These are phyloP conservation scores for Corynorhinus townsendii DNA, from an alignment of 2,113 vertebrate species.

Conservation along the genomic window DNA sequence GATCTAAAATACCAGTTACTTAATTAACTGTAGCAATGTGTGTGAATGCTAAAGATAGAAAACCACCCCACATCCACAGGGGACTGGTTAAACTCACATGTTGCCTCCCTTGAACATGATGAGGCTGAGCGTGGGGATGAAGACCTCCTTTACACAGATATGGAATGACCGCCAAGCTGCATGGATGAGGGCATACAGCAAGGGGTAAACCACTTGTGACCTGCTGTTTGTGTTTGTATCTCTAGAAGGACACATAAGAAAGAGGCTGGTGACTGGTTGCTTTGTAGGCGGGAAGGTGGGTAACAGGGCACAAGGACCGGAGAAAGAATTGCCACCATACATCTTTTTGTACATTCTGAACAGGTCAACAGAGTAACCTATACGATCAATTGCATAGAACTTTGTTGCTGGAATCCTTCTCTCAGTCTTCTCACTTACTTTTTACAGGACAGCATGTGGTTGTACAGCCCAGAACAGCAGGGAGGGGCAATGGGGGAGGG, in stretches of 20 bases:
- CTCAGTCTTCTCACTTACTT: background rate
- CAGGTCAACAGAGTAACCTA: background rate
- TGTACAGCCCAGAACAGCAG: background rate
- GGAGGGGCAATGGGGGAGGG: background rate
- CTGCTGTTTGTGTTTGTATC: background rate
- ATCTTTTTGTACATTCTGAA: background rate
- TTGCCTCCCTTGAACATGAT: fast-evolving
- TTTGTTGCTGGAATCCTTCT: background rate
- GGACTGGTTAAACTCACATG: background rate
- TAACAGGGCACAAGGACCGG: background rate
- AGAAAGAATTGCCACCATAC: background rate
- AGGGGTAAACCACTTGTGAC: background rate
- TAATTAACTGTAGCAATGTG: background rate
- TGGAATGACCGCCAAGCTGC: background rate
- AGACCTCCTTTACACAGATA: fast-evolving
- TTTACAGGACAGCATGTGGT: background rate
- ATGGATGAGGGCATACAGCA: background rate
- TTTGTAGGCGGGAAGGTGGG: background rate
- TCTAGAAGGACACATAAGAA: background rate
- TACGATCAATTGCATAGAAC: background rate
- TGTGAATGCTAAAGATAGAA: background rate
- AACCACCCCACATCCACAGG: background rate
- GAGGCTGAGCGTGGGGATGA: background rate
- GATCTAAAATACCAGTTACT: background rate
- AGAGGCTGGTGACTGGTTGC: background rate